Base-by-base conservation (phyloP, 2,888 invertebrate genomes). In the Pseudococcus longispinus region DNA sequence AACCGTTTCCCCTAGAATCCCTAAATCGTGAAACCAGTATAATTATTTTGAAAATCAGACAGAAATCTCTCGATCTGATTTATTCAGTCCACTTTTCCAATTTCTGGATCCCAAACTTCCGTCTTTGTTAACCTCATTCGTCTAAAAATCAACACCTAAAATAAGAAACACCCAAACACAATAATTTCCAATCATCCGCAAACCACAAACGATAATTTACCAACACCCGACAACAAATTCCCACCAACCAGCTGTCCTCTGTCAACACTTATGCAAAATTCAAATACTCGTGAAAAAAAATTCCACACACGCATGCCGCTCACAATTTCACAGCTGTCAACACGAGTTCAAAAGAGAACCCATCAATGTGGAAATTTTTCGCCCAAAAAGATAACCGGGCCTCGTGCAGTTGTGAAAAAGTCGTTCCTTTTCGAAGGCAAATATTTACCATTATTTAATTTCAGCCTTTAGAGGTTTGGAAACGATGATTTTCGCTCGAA, bases 371-470 rank as follows among this genome's bases (percentile, higher is more conserved):
- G n/a, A 51, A 51, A n/a, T 51, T 51, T 37, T 15, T 51, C 51
- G 51, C 51, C n/a, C 3, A 51, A 51, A n/a, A 51, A n/a, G n/a
- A 51, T 15, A 51, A 51, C 18, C n/a, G n/a, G 5, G n/a, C 51
- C 9, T 9, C 60, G 6, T 60, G 60, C n/a, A 6, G 23, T 51
- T 23, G 1, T 3, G 70, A 70, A 29, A 70, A 29, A 70, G 11
- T 18, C 15, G 11, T 8, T 70, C 8, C 29, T 32, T 29, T 29
- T 29, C 70, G 29, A 60, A 60, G 18, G 70, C 26, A 29, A 70
- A 70, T 70, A 70, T 70, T 29, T 29, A 18, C 70, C 70, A 60
- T 60, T 60, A 60, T 70, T 70, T 15, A 70, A 70, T 70, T 70
- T 70, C 4, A 70, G 15, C 70, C 70, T 70, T 18, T 2, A 9